Conservation (phyloP, 2,113 vertebrate genomes). For the Nansenia antarctica region DNA sequence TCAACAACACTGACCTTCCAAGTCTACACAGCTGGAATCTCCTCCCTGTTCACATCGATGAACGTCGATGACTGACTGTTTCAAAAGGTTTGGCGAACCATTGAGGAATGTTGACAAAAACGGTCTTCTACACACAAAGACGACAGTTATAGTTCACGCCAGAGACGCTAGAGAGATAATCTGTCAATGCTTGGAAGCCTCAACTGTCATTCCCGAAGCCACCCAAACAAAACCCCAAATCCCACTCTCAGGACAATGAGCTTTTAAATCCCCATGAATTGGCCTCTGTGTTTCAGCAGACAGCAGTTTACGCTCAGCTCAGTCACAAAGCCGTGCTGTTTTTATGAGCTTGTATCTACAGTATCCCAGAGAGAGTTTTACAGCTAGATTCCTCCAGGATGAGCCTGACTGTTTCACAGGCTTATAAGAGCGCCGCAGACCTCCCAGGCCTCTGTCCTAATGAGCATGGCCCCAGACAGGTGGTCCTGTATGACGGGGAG, state of each 20-base stretch:
- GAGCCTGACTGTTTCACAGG: constrained; percentile 57
- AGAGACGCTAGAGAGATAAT: constrained; percentile 22
- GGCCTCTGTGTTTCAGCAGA: constrained; percentile 5
- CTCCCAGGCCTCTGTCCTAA: constrained; percentile 55
- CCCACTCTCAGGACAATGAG: constrained; percentile 24
- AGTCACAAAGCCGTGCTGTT: constrained; percentile 21
- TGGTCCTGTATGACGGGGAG: constrained; percentile 46
- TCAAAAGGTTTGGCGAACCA: background rate
- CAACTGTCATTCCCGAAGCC: constrained; percentile 1
- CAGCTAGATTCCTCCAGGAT: constrained; percentile 65
- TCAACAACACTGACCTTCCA: no score
- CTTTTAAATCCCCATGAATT: constrained; percentile 23
- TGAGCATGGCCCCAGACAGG: constrained; percentile 50
- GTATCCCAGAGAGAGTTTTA: constrained; percentile 63
- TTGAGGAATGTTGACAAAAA: background rate
- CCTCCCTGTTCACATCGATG: background rate
- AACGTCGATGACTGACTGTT: constrained; percentile 6
- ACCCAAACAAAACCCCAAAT: constrained; percentile 37
- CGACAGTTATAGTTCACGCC: background rate
- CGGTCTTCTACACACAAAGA: background rate
- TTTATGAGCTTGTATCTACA: constrained; percentile 61
- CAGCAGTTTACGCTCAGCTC: constrained; percentile 12
- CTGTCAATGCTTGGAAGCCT: constrained; percentile 25
- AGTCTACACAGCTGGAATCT: background rate
- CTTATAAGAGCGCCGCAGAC: constrained; percentile 38